Percentiles rank a stretch among this genome's conserved stretches.
Conservation (phyloP, 92 coral and sea anemone genomes). For the Micromussa lordhowensis region DNA sequence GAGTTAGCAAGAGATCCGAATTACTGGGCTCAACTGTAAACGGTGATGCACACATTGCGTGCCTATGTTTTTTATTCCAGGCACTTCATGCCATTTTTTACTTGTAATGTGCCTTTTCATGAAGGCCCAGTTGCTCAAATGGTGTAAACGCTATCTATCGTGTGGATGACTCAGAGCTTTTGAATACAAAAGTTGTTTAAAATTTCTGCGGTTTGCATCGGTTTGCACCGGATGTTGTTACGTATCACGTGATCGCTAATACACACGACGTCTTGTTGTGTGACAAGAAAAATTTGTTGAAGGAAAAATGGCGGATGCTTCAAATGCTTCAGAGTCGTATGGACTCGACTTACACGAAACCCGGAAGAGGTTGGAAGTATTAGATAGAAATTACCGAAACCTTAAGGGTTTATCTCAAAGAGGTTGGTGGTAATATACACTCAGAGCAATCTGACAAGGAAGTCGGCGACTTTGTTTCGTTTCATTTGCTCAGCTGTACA, state of each 20-base stretch:
- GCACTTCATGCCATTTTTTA: no score
- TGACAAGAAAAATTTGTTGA: background rate
- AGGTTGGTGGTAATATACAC: conserved; percentile 48
- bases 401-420: conserved; percentile 74
- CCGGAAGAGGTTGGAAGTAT: conserved; percentile 42
- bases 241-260: conserved; percentile 24
- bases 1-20: no score
- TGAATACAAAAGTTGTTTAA: no score
- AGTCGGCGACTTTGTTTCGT: background rate
- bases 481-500: conserved; percentile 20
- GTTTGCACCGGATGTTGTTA: conserved; percentile 22
- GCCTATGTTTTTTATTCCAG: background rate
- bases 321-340: conserved; percentile 2
- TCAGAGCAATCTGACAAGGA: background rate
- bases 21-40: background rate
- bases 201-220: no score
- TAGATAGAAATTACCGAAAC: conserved; percentile 73
- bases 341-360: conserved; percentile 34
- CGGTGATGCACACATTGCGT: background rate
- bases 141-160: no score
- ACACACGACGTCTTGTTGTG: background rate
- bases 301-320: conserved; percentile 59
- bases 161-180: no score
- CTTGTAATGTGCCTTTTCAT: no score
- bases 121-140: no score